phyloP scores from a whole-genome alignment of 1,140 invertebrate genomes.

The Panulirus ornatus region DNA sequence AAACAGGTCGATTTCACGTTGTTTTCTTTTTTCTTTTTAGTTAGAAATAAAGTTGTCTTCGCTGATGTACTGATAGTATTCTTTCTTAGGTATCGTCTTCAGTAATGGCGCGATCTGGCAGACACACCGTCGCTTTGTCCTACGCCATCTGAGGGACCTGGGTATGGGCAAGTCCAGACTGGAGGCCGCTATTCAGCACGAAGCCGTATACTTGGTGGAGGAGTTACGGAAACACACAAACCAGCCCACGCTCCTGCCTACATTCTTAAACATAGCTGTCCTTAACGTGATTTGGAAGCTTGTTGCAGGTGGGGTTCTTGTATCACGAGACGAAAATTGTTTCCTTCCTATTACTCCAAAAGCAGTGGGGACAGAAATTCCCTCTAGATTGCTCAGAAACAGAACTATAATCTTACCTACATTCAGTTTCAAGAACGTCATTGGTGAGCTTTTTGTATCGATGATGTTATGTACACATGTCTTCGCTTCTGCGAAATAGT shows the following conservation, averaged over 20 bases:
- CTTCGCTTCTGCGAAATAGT: no score
- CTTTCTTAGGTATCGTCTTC: neutral
- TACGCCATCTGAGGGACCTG: constrained; percentile 46
- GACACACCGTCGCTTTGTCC: constrained; percentile 4
- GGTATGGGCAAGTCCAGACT: constrained; percentile 40
- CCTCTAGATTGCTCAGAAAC: neutral
- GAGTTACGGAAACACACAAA: constrained; percentile 12
- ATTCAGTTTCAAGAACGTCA: neutral
- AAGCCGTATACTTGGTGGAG: constrained; percentile 3
- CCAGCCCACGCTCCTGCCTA: neutral
- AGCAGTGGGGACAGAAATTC: neutral
- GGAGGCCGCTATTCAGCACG: constrained; percentile 27
- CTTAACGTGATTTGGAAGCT: constrained; percentile 58
- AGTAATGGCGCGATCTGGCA: constrained; percentile 23
- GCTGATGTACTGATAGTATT: no score
- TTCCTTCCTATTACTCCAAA: neutral
- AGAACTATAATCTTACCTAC: neutral
- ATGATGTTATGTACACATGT: neutral
- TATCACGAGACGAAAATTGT: neutral
- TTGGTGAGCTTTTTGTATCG: neutral
- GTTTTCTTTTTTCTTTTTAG: no score
- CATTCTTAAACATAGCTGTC: constrained; percentile 2
- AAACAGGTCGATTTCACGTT: no score
- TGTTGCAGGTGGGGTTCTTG: neutral
- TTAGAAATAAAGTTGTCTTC: no score